phyloP scores from a whole-genome alignment of 2,888 invertebrate genomes.

The Amiota mariae region DNA sequence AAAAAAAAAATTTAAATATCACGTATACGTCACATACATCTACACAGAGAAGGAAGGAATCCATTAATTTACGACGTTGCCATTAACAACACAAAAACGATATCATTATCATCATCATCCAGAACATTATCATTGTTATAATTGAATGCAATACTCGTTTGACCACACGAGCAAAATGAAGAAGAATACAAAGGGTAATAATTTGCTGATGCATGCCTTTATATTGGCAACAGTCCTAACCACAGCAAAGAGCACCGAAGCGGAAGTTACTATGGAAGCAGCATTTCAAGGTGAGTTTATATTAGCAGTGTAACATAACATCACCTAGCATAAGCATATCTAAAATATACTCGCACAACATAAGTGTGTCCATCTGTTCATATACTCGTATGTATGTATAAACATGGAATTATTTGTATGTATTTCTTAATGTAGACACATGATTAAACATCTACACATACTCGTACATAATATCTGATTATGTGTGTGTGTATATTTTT shows the following conservation, averaged over 20 bases:
- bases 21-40: neutral
- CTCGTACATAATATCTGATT: neutral
- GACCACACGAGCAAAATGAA: slow-evolving; percentile 38
- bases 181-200: slow-evolving; percentile 47
- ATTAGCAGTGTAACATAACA: neutral
- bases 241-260: slow-evolving; percentile 68
- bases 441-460: neutral
- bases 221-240: slow-evolving; percentile 67
- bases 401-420: neutral
- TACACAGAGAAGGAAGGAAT: neutral
- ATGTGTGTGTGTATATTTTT: neutral
- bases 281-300: slow-evolving; percentile 77
- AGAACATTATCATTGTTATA: slow-evolving; percentile 10
- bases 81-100: slow-evolving; percentile 28
- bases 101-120: slow-evolving; percentile 31
- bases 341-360: neutral
- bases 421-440: neutral
- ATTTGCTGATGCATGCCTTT: slow-evolving; percentile 69
- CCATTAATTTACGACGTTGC: slow-evolving; percentile 28
- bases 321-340: neutral
- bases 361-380: neutral
- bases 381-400: neutral
- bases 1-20: neutral
- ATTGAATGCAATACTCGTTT: too few species aligned
- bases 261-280: slow-evolving; percentile 75